phyloP scores from a whole-genome alignment of 2,888 invertebrate genomes.

The Gymnosoma rotundatum region DNA sequence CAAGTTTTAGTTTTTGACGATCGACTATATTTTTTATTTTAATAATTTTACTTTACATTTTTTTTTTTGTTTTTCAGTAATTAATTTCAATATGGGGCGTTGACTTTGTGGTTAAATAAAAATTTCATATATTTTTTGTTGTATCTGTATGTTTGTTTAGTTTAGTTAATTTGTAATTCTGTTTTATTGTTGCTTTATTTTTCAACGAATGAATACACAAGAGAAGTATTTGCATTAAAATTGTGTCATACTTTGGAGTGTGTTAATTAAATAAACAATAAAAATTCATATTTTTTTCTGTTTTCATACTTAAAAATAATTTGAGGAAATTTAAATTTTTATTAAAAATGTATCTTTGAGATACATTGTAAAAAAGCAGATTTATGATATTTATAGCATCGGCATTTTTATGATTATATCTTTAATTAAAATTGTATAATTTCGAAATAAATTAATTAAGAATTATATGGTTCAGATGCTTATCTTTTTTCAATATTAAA shows the following conservation, averaged over 20 bases:
- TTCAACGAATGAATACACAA: background rate
- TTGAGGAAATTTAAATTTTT: background rate
- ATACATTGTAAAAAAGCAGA: background rate
- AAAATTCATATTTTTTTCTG: background rate
- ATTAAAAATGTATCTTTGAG: background rate
- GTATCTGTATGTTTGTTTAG: background rate
- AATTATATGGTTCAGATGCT: too few relatives aligned
- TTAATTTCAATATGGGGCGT: constrained; percentile 63
- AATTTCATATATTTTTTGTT: constrained; percentile 11
- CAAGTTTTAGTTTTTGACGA: constrained; percentile 1
- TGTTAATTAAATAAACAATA: constrained; percentile 42
- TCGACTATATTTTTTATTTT: constrained; percentile 19
- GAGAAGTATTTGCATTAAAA: constrained; percentile 35
- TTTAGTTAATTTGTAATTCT: constrained; percentile 6
- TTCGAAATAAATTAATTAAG: too few relatives aligned
- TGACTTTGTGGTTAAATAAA: constrained; percentile 56
- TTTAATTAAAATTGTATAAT: constrained; percentile 32
- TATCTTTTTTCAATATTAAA: too few relatives aligned
- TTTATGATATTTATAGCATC: constrained; percentile 17
- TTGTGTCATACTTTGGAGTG: constrained; percentile 52
- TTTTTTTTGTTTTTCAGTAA: background rate
- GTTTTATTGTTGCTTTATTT: background rate
- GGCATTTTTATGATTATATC: constrained; percentile 8
- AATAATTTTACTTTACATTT: background rate
- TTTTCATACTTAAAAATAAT: background rate